A percentile compares a stretch with the other conserved stretches of the same genome.
Evolutionary conservation across 1,140 invertebrate species (phyloP).

Genomic region (Cherax destructor): DNA sequence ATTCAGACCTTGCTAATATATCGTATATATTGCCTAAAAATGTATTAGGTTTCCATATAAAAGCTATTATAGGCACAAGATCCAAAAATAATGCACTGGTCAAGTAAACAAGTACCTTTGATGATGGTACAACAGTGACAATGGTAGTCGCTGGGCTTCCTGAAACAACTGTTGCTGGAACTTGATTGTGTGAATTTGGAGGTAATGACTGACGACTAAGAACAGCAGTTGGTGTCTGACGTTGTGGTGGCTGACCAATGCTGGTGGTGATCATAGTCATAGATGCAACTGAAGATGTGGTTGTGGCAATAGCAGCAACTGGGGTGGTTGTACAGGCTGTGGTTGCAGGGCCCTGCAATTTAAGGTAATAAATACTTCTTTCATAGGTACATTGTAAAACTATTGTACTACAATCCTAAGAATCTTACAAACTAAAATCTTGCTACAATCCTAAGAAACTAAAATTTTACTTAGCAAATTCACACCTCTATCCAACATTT

Average conservation of each 20-base stretch:
- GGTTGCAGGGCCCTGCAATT: background rate
- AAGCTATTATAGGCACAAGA: no score
- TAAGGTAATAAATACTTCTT: no score
- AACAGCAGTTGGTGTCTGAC: constrained; percentile 72
- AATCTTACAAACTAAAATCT: no score
- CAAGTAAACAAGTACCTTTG: constrained; percentile 52
- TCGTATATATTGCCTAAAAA: no score
- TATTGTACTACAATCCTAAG: no score
- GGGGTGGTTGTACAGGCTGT: constrained; percentile 19
- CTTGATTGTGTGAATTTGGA: constrained; percentile 60
- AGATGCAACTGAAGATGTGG: background rate
- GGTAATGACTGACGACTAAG: constrained; percentile 73
- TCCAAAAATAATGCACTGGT: no score
- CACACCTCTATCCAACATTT: no score
- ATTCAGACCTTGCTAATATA: no score
- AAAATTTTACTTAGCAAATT: no score
- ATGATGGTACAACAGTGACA: constrained; percentile 76
- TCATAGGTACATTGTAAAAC: no score
- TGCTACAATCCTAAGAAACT: no score
- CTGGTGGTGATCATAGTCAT: constrained; percentile 18
- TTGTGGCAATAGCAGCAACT: constrained; percentile 19
- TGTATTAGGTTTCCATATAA: no score
- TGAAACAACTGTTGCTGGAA: constrained; percentile 57
- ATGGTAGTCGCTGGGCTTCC: constrained; percentile 72
- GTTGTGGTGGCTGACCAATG: constrained; percentile 19